Evolutionary conservation across 2,113 vertebrate genomes (phyloP).

Genomic region (Oriolus oriolus): DNA sequence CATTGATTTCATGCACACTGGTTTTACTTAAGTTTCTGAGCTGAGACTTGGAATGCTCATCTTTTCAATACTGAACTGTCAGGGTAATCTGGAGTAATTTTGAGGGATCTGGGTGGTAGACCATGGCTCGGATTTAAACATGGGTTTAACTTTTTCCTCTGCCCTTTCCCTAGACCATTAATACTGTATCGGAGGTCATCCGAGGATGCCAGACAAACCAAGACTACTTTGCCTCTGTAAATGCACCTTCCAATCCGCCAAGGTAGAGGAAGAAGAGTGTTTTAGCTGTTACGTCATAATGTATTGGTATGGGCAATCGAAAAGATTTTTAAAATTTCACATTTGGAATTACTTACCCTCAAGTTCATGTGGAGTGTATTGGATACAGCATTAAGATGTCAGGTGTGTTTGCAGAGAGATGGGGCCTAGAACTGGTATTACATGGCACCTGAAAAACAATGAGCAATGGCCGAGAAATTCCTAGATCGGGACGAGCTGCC

Average conservation of each 20-base stretch:
- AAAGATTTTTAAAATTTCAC: not conserved
- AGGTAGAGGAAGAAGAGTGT: constrained; percentile 73
- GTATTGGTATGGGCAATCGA: not conserved
- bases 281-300: not conserved
- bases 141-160: not conserved
- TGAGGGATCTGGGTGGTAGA: not conserved
- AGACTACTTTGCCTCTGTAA: constrained; percentile 98
- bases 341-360: not conserved
- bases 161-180: constrained; percentile 84
- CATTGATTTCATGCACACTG: not conserved
- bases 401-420: not conserved
- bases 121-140: not conserved
- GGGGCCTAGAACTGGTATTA: not conserved
- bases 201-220: constrained; percentile 94
- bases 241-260: constrained; percentile 95
- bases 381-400: not conserved
- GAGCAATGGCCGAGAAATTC: not conserved
- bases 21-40: not conserved
- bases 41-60: not conserved
- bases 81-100: not conserved
- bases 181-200: constrained; percentile 97
- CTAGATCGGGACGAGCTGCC: fast-evolving
- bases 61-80: not conserved
- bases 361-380: fast-evolving
- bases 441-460: not conserved